These are phyloP conservation scores for Cryptophagus acutangulus DNA, from an alignment of 2,888 invertebrate genomes.

Conservation along the genomic window DNA sequence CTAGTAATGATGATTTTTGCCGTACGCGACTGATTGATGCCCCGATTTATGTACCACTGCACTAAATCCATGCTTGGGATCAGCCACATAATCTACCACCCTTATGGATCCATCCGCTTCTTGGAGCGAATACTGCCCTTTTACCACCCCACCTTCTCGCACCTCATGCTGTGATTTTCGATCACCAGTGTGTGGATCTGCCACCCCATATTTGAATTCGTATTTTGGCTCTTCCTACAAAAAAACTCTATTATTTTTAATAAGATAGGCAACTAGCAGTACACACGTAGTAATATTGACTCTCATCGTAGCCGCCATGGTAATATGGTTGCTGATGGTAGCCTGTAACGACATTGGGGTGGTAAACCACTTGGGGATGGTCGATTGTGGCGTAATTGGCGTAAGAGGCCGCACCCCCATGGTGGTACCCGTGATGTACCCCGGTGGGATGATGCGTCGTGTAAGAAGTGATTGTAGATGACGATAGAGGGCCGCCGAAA, in stretches of 20 bases:
- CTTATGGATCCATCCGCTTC: conserved; percentile 55
- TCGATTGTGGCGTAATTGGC: neutral
- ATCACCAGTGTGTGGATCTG: conserved; percentile 55
- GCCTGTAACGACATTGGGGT: neutral
- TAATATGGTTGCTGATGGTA: neutral
- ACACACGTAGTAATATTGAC: neutral
- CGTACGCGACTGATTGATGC: conserved; percentile 40
- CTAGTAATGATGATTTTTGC: too few relatives aligned
- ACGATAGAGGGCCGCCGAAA: conserved; percentile 38
- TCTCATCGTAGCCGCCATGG: neutral
- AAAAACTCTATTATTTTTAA: too few relatives aligned
- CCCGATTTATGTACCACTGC: conserved; percentile 43
- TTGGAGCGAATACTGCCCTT: conserved; percentile 54
- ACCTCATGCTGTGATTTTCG: conserved; percentile 53
- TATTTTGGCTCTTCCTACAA: conserved; percentile 51
- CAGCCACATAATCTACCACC: conserved; percentile 54
- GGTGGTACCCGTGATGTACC: conserved; percentile 3
- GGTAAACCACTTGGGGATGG: neutral
- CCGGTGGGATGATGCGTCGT: neutral
- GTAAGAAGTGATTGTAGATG: too few relatives aligned
- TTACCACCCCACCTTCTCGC: conserved; percentile 53
- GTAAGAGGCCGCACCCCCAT: neutral
- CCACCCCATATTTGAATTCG: conserved; percentile 55
- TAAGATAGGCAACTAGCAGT: too few relatives aligned
- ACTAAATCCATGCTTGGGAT: conserved; percentile 52